These are phyloP conservation scores for Canis aureus DNA, from an alignment of 2,113 vertebrate genomes.

Conservation along the genomic window DNA sequence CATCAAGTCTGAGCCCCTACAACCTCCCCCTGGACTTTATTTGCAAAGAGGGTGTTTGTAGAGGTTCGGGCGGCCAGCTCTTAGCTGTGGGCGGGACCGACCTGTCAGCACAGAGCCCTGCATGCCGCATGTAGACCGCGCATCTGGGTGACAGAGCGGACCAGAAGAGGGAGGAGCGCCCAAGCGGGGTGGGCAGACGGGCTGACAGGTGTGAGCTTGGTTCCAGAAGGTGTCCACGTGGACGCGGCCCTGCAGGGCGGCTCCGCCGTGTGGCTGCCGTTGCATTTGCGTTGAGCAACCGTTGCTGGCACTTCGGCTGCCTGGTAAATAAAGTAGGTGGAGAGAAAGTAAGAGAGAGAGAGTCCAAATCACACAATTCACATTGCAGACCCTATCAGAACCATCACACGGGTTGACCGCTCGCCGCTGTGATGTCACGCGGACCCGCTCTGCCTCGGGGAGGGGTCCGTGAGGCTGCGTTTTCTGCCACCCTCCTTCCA, in stretches of 20 bases:
- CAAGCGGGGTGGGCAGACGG: rapidly evolving
- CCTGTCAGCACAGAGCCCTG: neutral
- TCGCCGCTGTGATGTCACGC: neutral
- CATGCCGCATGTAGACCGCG: no score
- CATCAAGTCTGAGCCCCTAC: neutral
- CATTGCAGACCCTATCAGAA: neutral
- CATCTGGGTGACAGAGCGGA: no score
- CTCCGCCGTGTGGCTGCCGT: rapidly evolving
- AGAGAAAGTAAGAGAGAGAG: neutral
- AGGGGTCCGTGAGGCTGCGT: neutral
- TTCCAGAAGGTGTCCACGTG: neutral
- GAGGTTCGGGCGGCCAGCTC: neutral
- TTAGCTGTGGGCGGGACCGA: neutral
- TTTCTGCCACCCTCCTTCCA: neutral
- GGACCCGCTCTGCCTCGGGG: neutral
- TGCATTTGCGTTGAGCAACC: neutral
- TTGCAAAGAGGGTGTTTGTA: neutral
- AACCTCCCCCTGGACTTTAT: neutral
- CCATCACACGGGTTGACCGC: neutral
- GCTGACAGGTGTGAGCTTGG: neutral
- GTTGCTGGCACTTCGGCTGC: neutral
- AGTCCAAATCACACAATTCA: neutral
- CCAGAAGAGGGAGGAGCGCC: neutral
- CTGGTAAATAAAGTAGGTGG: neutral
- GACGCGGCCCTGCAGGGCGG: no score